A percentile compares a stretch with the other conserved stretches of the same genome.
Evolutionary conservation across 2,113 vertebrate genomes (phyloP).

Genomic region (Rhizomys pruinosus): DNA sequence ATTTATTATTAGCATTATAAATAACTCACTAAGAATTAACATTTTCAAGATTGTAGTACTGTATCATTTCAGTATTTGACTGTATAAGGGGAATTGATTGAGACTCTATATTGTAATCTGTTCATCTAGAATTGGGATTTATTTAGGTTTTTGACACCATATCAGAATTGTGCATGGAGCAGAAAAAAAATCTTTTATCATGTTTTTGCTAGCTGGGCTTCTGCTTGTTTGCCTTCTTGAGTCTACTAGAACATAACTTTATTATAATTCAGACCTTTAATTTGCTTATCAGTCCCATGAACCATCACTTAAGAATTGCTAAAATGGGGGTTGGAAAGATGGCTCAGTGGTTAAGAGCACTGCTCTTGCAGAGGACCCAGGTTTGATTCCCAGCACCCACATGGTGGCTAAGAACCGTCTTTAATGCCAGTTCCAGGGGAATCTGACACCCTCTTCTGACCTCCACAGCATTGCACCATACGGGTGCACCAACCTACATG

Average conservation of each 20-base stretch:
- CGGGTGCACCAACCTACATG: too few relatives aligned
- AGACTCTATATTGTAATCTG: slow-evolving; percentile 7
- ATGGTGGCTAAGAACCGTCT: too few relatives aligned
- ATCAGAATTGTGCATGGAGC: background rate
- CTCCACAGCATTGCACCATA: too few relatives aligned
- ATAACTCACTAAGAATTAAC: slow-evolving; percentile 1
- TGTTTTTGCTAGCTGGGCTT: slow-evolving; percentile 34
- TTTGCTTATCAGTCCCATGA: slow-evolving; percentile 6
- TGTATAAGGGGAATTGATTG: background rate
- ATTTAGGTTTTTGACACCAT: background rate
- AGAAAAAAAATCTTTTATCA: slow-evolving; percentile 51
- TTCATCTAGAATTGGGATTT: slow-evolving; percentile 33
- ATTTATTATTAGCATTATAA: slow-evolving; percentile 43
- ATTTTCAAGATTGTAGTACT: slow-evolving; percentile 43
- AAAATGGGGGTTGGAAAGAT: too few relatives aligned
- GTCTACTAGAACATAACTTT: slow-evolving; percentile 36
- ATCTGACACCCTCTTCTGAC: too few relatives aligned
- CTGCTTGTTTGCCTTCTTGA: slow-evolving; percentile 46
- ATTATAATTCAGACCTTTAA: slow-evolving; percentile 28
- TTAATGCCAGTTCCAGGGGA: too few relatives aligned
- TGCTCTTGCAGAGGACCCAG: too few relatives aligned
- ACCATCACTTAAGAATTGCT: too few relatives aligned
- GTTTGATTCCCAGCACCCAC: too few relatives aligned
- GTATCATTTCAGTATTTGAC: background rate
- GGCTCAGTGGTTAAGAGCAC: too few relatives aligned